Evolutionary conservation across 2,113 vertebrate species (phyloP), one percentile per base, ranked within the genome.

Genomic region (Cercocebus atys): DNA sequence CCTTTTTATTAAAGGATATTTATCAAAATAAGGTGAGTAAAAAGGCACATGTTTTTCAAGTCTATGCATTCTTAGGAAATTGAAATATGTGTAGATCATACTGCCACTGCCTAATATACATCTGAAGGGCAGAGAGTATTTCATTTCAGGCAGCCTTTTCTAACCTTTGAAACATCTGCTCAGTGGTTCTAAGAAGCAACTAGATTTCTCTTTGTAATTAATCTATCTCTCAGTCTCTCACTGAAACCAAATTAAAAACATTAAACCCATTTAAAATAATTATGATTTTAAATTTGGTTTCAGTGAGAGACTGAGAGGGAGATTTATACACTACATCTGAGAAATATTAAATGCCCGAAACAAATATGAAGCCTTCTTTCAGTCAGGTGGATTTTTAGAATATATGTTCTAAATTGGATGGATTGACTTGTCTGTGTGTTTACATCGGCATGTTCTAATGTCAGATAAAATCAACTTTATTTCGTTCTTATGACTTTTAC

Each of bases 1-100:
- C 1, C 32, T 83, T 90, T 52, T 64, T 40, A 73, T 11, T 90
- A 8, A 30, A n/a, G 30, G 25, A 7, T 73, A 13, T 17, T 81
- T 76, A 43, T 45, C n/a, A 90, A 80, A 73, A 88, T 78, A 59
- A 75, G 81, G 86, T 91, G 12, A 95, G 92, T 86, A 75, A 64
- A 80, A 95, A 22, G 14, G 72, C 8, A 57, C 1, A 70, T 64
- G 30, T 18, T 40, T 93, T 95, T 59, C 59, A 43, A 38, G 6
- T 5, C 1, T 11, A 59, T 22, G 8, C 8, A 32, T 61, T 83
- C 30, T 84, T 17, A 55, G 18, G 43, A 43, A 45, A 11, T 25
- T 16, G n/a, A 16, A 89, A 45, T 50, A 25, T 52, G 20, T 61
- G 3, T 40, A 45, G 17, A 17, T 89, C 30, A 35, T 8, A 35